These are phyloP conservation scores for Lathronympha strigana DNA, from an alignment of 2,888 invertebrate genomes.

Conservation along the genomic window DNA sequence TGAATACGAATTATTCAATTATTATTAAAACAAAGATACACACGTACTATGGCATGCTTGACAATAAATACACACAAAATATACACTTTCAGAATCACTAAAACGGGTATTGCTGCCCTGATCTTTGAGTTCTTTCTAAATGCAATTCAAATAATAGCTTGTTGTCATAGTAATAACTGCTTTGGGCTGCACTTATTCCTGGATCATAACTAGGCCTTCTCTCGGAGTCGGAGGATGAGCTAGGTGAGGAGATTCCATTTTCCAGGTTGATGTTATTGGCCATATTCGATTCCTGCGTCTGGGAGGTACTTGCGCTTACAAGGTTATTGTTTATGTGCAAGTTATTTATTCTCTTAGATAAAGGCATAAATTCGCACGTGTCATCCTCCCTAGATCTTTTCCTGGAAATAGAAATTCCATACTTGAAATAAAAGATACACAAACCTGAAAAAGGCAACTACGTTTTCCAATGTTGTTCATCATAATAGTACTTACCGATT, in stretches of 20 bases:
- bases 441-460: slow-evolving; percentile 18
- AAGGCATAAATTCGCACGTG: slow-evolving; percentile 91
- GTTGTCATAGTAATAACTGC: slow-evolving; percentile 95
- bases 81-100: slow-evolving; percentile 48
- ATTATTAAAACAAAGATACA: slow-evolving; percentile 53
- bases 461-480: slow-evolving; percentile 32
- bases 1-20: slow-evolving; percentile 49
- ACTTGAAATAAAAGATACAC: neutral
- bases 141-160: slow-evolving; percentile 94
- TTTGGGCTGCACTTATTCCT: slow-evolving; percentile 89
- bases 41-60: slow-evolving; percentile 58
- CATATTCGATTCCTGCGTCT: slow-evolving; percentile 65
- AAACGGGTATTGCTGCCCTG: slow-evolving; percentile 79
- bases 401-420: slow-evolving; percentile 73
- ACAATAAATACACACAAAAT: slow-evolving; percentile 62
- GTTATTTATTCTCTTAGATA: slow-evolving; percentile 96
- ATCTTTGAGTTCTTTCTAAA: slow-evolving; percentile 90
- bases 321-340: slow-evolving; percentile 90
- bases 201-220: slow-evolving; percentile 87
- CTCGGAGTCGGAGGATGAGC: slow-evolving; percentile 65
- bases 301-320: slow-evolving; percentile 55
- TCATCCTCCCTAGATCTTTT: slow-evolving; percentile 92
- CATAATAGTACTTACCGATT: slow-evolving; percentile 67
- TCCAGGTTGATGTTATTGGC: slow-evolving; percentile 62
- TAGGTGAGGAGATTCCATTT: slow-evolving; percentile 66